phyloP scores from a whole-genome alignment of 2,797 vertebrate genomes.

The Austrolebias charrua region DNA sequence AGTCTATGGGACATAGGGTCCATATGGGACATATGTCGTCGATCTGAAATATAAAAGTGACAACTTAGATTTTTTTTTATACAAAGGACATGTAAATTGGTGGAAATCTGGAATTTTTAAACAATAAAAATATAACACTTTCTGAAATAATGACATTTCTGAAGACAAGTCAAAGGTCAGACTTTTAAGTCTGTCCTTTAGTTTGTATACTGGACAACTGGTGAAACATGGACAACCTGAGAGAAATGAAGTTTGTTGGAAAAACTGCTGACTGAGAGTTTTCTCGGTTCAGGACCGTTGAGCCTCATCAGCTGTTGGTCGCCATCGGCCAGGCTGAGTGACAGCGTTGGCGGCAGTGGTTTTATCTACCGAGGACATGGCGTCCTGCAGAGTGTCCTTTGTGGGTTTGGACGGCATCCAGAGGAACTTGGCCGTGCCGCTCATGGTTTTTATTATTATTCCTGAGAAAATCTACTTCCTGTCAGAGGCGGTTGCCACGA shows the following conservation, averaged over 20 bases:
- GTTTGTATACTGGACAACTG: neutral
- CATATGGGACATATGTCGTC: no score
- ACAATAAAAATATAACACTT: no score
- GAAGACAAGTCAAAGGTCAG: neutral
- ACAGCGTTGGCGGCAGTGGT: slow-evolving; percentile 43
- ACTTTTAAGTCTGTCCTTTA: neutral
- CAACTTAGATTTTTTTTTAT: neutral
- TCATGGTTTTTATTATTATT: slow-evolving; percentile 76
- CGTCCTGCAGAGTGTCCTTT: slow-evolving; percentile 52
- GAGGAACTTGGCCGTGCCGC: slow-evolving; percentile 66
- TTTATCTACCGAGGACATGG: slow-evolving; percentile 60
- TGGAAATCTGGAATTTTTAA: no score
- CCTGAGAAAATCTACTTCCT: slow-evolving; percentile 75
- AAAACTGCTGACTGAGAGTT: neutral
- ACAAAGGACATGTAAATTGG: neutral
- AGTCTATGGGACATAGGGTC: no score
- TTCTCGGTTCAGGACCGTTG: neutral
- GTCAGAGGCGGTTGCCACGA: slow-evolving; percentile 72
- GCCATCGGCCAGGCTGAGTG: slow-evolving; percentile 7
- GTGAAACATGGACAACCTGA: neutral
- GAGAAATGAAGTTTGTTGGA: neutral
- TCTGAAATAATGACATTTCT: neutral
- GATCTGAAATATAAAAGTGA: neutral
- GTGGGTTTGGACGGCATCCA: slow-evolving; percentile 61
- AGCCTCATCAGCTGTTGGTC: slow-evolving; percentile 20